Conservation (phyloP, 1,140 invertebrate species). For the Cotesia glomerata region DNA sequence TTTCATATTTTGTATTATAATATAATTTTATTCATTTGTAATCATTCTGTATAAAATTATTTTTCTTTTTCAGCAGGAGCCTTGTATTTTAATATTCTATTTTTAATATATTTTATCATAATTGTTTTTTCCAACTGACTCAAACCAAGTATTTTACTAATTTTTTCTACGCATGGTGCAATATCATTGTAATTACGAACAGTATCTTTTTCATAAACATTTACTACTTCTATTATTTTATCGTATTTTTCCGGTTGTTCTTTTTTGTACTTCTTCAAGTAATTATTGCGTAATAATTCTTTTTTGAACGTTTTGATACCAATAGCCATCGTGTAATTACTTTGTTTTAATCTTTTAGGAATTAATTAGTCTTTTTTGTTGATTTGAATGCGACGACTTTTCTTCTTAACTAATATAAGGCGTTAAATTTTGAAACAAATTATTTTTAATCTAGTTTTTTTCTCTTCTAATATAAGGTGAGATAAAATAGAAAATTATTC, state of each 20-base stretch:
- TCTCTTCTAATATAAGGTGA: not conserved
- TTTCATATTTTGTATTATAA: too few relatives aligned
- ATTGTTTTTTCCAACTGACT: not conserved
- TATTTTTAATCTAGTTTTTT: not conserved
- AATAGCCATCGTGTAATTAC: too few relatives aligned
- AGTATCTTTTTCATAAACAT: not conserved
- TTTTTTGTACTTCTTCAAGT: not conserved
- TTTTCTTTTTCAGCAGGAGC: too few relatives aligned
- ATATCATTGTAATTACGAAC: not conserved
- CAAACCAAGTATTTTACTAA: not conserved
- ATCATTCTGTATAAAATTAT: too few relatives aligned
- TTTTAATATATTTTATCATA: not conserved
- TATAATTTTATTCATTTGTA: too few relatives aligned
- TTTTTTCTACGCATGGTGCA: not conserved
- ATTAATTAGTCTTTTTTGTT: not conserved
- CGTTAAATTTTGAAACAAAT: not conserved
- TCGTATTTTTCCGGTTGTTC: not conserved
- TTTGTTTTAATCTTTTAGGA: too few relatives aligned
- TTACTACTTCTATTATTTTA: not conserved
- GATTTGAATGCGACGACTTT: not conserved
- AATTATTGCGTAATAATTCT: not conserved
- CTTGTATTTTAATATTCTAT: not conserved
- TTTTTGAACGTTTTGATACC: not conserved
- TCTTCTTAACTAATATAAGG: not conserved
- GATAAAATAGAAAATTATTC: not conserved